Evolutionary conservation across 2,888 invertebrate genomes (phyloP).

Genomic region (Alentia gelatinosa): DNA sequence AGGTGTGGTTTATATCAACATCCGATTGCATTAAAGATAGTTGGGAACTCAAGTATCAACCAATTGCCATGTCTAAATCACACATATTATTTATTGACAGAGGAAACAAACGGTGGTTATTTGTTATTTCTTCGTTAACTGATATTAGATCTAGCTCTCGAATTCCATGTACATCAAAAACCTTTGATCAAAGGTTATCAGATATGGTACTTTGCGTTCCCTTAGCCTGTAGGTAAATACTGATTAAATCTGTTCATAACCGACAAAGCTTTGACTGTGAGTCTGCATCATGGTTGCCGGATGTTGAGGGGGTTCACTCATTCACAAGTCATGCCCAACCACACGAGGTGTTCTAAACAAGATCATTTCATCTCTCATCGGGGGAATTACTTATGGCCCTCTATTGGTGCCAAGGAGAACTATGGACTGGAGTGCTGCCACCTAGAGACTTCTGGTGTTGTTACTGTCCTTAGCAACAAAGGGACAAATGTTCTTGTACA

Average conservation of each 20-base stretch:
- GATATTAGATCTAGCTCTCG: too few relatives aligned
- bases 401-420: conserved; percentile 6
- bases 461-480: not conserved
- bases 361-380: conserved; percentile 10
- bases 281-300: not conserved
- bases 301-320: conserved; percentile 1
- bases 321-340: not conserved
- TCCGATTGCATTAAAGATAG: too few relatives aligned
- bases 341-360: not conserved
- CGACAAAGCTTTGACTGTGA: not conserved
- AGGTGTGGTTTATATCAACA: too few relatives aligned
- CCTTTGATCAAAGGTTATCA: too few relatives aligned
- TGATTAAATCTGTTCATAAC: conserved; percentile 2
- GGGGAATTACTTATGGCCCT: not conserved
- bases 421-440: not conserved
- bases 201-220: not conserved
- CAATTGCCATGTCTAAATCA: too few relatives aligned
- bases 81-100: too few relatives aligned
- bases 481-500: conserved; percentile 18
- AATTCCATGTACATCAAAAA: too few relatives aligned
- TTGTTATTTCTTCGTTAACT: too few relatives aligned
- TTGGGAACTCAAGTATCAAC: too few relatives aligned
- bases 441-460: conserved; percentile 9
- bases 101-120: too few relatives aligned
- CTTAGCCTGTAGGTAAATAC: not conserved